Evolutionary conservation across 2,888 invertebrate genomes (phyloP), one percentile per base, ranked within the genome.

Genomic region (Drosophila pseudotakahashii): DNA sequence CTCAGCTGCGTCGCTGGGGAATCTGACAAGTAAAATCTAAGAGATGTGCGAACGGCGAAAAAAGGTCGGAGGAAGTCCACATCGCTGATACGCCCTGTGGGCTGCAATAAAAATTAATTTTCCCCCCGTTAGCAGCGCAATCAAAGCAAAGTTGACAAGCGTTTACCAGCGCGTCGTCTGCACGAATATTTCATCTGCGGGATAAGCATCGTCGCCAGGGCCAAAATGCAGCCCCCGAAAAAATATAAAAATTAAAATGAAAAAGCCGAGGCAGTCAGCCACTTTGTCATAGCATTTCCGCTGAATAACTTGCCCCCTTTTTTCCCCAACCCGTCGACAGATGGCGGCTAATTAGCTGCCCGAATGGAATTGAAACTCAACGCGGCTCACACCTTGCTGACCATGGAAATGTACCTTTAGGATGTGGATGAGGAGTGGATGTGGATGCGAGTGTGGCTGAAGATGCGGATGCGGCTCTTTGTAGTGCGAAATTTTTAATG

Each of bases 291-390:
- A 83, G 86, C 89, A 87, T 89, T 89, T 90, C 90, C 89, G 88
- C 79, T 74, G 90, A 89, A 61, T 63, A 48, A 11, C n/a, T 62
- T 14, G 50, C 16, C 51, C 48, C 36, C 13, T 11, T 13, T 45
- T 30, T 9, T 19, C 34, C 52, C 42, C 10, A n/a, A 37, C 37
- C 37, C 41, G 26, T 86, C 68, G 11, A 47, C 32, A 47, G 32
- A 47, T 47, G 47, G 47, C 16, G 85, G 88, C 90, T 91, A 91
- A 91, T 91, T 91, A 91, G 88, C 75, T 84, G 91, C 88, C 88
- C 91, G 90, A 91, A 85, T 91, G 89, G 84, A 90, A 90, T 90
- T 91, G 90, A 89, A 89, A 84, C 79, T 79, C 79, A 81, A 77
- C 86, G 81, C 66, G 66, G 66, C 85, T 89, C 83, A 89, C 90